Base-by-base conservation (phyloP, 1,140 invertebrate species). In the Frieseomelitta varia region DNA sequence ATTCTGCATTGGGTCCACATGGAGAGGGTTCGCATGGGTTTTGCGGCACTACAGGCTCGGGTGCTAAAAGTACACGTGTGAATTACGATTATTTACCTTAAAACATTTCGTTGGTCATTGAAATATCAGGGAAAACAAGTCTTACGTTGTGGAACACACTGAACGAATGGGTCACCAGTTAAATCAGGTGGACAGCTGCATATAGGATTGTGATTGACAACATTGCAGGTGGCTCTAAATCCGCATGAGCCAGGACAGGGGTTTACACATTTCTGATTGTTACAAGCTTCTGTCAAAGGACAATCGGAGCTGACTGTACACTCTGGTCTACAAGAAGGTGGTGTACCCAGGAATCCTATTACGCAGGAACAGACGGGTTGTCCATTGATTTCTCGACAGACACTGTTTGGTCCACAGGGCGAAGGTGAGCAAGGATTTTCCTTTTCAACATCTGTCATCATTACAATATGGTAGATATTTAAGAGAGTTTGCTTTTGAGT, bases 111-210 rank as follows among this genome's bases (percentile, higher is more conserved):
- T 61, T 61, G n/a, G 11, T 61, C 11, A 14, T 61, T 11, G 1
- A 61, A n/a, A 61, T n/a, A 61, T 61, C 12, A 12, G 4, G 8
- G 8, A 21, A n/a, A 53, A 65, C 11, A 24, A 27, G 11, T 6
- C 96, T 96, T 96, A 95, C 94, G 87, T 68, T 91, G 93, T 88
- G 93, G 92, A 93, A 95, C 85, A 92, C 95, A 95, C 83, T 92
- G 96, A 65, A 95, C 95, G 91, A 97, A 97, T 3, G 97, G 97
- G 95, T 97, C 97, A 30, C 97, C 97, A 6, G 95, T 96, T 89
- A 96, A 97, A 55, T 96, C 96, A 65, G 94, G 92, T 47, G 96
- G 95, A 91, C 97, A 97, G 76, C 95, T 95, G 93, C 97, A 97
- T 80, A 96, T 94, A 4, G 97, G 96, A 61, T 95, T 95, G 92